A percentile compares a stretch with the other conserved stretches of the same genome.
phyloP scores from a whole-genome alignment of 2,888 invertebrate genomes.

The Trissonchulus sp. region DNA sequence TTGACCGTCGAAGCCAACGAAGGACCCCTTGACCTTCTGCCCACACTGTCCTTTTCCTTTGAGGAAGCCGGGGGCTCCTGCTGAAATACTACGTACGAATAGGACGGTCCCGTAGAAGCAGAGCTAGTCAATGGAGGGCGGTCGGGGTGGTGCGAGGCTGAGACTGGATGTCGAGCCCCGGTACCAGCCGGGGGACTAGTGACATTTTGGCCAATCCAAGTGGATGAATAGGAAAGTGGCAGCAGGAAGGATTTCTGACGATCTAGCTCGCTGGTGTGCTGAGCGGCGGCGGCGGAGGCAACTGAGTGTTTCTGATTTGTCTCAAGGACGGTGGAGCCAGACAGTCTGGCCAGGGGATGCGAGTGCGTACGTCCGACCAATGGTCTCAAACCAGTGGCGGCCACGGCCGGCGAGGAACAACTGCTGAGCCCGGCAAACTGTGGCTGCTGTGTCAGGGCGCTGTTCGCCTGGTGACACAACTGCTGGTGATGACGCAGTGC shows the following conservation, averaged over 20 bases:
- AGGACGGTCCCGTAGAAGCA: not conserved
- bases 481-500: not conserved
- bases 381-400: not conserved
- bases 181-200: no score
- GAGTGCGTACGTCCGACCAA: not conserved
- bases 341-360: not conserved
- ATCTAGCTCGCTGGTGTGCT: not conserved
- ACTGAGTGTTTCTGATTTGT: not conserved
- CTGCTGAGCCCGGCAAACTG: not conserved
- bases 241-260: not conserved
- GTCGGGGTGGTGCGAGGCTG: no score
- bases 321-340: no score
- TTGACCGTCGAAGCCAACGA: not conserved
- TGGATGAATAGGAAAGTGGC: not conserved
- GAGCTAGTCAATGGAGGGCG: no score
- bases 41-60: not conserved
- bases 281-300: not conserved
- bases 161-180: not conserved
- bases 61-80: not conserved
- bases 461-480: no score
- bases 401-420: not conserved
- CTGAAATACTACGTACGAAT: slow-evolving; percentile 4
- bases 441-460: no score
- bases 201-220: no score
- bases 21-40: not conserved